Percentiles rank a stretch among this genome's conserved stretches.
phyloP scores from a whole-genome alignment of 2,113 vertebrate genomes.

The Dolichallabes microphthalmus region DNA sequence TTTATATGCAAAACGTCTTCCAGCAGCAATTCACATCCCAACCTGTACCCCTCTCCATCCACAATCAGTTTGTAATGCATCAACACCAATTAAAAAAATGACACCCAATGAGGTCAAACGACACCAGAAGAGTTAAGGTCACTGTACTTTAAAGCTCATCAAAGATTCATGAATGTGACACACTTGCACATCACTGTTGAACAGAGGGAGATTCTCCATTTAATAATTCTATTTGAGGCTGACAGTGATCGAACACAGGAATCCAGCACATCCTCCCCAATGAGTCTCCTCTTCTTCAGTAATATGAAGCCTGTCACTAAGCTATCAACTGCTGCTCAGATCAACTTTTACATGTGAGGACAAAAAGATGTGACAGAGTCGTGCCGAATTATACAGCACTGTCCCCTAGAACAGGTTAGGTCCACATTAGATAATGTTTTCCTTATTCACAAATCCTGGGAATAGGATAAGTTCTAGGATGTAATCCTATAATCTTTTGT shows the following conservation, averaged over 20 bases:
- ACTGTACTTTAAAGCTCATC: constrained; percentile 22
- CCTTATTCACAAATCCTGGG: background rate
- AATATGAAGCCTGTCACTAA: constrained; percentile 39
- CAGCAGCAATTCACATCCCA: background rate
- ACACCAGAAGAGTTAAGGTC: constrained; percentile 25
- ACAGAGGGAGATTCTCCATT: constrained; percentile 22
- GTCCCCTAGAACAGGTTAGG: background rate
- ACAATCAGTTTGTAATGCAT: background rate
- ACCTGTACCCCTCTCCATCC: background rate
- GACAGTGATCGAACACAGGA: constrained; percentile 41
- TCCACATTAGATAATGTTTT: background rate
- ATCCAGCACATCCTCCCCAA: constrained; percentile 31
- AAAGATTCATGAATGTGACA: constrained; percentile 21
- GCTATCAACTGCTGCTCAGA: background rate
- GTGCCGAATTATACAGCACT: background rate
- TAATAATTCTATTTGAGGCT: constrained; percentile 45
- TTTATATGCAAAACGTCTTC: background rate
- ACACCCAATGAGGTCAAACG: constrained; percentile 15
- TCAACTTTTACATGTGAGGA: constrained; percentile 18
- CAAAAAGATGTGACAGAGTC: constrained; percentile 4
- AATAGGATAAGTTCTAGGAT: background rate
- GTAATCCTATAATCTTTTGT: background rate
- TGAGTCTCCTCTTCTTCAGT: constrained; percentile 15
- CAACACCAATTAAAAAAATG: background rate
- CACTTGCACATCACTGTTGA: constrained; percentile 30